These are phyloP conservation scores for Drosophila baimaii DNA, from an alignment of 1,140 invertebrate genomes.

Conservation along the genomic window DNA sequence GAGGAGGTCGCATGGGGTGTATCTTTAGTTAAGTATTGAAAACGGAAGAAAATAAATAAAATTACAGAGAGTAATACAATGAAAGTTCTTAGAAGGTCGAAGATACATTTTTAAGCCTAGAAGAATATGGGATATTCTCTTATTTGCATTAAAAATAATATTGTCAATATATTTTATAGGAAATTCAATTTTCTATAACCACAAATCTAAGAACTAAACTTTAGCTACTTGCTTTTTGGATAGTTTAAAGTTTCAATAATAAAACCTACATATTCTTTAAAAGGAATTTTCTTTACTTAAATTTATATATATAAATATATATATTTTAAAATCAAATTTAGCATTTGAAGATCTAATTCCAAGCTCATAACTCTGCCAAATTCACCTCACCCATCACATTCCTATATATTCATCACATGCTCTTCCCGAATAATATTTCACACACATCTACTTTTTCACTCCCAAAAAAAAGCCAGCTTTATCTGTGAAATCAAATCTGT, in stretches of 20 bases:
- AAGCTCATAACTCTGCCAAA: background rate
- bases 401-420: background rate
- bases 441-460: conserved; percentile 28
- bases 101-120: too few relatives aligned
- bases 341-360: background rate
- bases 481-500: conserved; percentile 38
- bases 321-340: background rate
- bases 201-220: too few relatives aligned
- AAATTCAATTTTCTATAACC: too few relatives aligned
- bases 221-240: too few relatives aligned
- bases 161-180: too few relatives aligned
- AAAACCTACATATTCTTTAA: too few relatives aligned
- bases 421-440: conserved; percentile 2
- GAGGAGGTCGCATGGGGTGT: background rate
- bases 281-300: too few relatives aligned
- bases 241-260: too few relatives aligned
- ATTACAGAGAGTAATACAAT: too few relatives aligned
- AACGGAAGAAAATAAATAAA: background rate
- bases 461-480: conserved; percentile 15
- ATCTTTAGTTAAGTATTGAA: background rate
- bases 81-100: too few relatives aligned
- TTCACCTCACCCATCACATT: conserved; percentile 1
- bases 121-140: too few relatives aligned
- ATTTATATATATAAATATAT: background rate
- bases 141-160: too few relatives aligned